Base-by-base conservation (phyloP, 2,113 vertebrate species). In the mouse (Mus musculus) region DNA sequence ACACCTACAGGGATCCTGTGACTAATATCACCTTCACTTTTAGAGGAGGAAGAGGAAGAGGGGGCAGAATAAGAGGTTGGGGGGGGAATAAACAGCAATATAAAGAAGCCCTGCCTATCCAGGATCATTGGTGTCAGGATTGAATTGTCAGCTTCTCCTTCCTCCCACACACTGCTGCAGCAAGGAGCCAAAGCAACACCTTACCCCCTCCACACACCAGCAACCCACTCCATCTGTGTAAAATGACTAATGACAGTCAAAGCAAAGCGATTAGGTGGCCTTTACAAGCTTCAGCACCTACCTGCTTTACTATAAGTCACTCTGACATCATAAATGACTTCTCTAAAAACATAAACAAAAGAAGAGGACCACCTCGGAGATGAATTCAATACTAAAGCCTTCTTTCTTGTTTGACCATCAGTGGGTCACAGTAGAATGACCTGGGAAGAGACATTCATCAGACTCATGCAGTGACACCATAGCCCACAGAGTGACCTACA, bases 251-350 rank as follows among this genome's bases (percentile, higher is more conserved):
- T 95, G 90, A 89, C 19, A 69, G 86, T 42, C 81, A 97, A 89
- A 91, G 72, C 92, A 67, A 96, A 89, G 95, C 61, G 90, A 97
- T 95, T 95, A 97, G 97, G 90, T 97, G 97, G 94, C 97, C 97
- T 98, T 97, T 97, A 84, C 94, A 95, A 97, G 96, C 97, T 89
- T 95, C 97, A 69, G 86, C 87, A 28, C 90, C 95, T 78, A 42
- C 86, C 56, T 63, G 73, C 42, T 93, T 75, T 85, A 87, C 94
- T 19, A 95, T 97, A 96, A 94, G 97, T 96, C 97, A 96, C 63
- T 39, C 89, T 91, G 94, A 92, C 90, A 95, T 87, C 92, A 89
- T 91, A 96, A 97, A 92, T 84, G 89, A 82, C 93, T 95, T 87
- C 91, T 93, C 14, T 0, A 72, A 78, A 96, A 92, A 82, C 49